phyloP scores from a whole-genome alignment of 2,888 invertebrate species.

The Drosophila prolongata region DNA sequence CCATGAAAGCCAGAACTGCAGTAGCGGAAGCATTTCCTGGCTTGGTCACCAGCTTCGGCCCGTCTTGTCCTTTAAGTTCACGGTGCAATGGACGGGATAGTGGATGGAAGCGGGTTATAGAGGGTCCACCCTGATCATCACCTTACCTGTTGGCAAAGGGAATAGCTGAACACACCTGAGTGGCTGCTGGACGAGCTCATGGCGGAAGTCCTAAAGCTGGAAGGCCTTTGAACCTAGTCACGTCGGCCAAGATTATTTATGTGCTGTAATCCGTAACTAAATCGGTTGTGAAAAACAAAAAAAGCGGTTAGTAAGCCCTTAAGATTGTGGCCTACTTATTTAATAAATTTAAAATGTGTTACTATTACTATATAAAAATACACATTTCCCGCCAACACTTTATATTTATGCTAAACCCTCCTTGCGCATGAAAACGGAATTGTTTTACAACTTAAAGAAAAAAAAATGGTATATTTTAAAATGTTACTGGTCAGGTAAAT shows the following conservation, averaged over 20 bases:
- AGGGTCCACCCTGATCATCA: constrained; percentile 33
- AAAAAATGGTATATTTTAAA: background rate
- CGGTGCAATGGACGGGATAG: constrained; percentile 41
- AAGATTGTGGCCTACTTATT: background rate
- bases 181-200: constrained; percentile 19
- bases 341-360: background rate
- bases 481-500: background rate
- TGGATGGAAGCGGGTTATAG: constrained; percentile 16
- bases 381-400: no score
- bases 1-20: background rate
- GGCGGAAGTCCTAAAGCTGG: constrained; percentile 32
- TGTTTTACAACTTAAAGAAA: no score
- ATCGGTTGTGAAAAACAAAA: background rate
- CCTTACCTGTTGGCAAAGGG: constrained; percentile 25
- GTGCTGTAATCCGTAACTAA: constrained; percentile 14
- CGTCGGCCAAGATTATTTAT: background rate
- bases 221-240: constrained; percentile 29
- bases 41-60: constrained; percentile 18
- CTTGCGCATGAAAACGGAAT: no score
- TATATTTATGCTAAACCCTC: no score
- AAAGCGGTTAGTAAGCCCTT: background rate
- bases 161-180: constrained; percentile 37
- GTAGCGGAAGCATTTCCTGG: constrained; percentile 8
- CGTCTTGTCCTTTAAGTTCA: constrained; percentile 14
- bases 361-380: no score